A percentile compares a stretch with the other conserved stretches of the same genome.
phyloP scores from a whole-genome alignment of 2,113 vertebrate species.

The Sinosuthora webbiana region DNA sequence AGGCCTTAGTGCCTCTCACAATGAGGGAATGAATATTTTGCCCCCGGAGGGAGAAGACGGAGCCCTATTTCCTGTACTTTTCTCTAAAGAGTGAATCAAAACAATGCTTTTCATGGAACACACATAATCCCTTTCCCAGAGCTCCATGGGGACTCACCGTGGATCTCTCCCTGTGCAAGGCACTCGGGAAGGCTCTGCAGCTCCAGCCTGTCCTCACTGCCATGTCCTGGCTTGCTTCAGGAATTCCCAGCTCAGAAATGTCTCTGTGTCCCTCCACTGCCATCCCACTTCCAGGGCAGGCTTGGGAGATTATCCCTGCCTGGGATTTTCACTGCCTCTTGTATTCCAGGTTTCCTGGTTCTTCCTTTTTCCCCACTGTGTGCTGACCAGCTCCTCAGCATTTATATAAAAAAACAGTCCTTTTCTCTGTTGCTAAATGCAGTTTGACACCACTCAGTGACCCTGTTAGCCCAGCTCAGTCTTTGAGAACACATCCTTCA shows the following conservation, averaged over 20 bases:
- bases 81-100: not conserved
- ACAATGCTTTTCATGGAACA: not conserved
- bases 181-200: not conserved
- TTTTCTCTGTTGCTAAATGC: not conserved
- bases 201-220: not conserved
- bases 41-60: not conserved
- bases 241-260: not conserved
- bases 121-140: not conserved
- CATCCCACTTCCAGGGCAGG: not conserved
- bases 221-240: rapidly evolving
- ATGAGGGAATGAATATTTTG: not conserved
- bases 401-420: not conserved
- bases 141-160: not conserved
- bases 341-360: not conserved
- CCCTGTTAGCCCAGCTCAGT: not conserved
- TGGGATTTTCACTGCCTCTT: not conserved
- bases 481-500: not conserved
- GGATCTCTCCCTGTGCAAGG: not conserved
- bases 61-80: not conserved
- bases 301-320: not conserved
- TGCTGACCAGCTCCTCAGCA: not conserved
- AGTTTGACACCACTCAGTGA: not conserved
- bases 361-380: not conserved
- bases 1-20: not conserved
- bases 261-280: not conserved